Conservation (phyloP, 2,888 invertebrate genomes). For the Gortyna flavago region DNA sequence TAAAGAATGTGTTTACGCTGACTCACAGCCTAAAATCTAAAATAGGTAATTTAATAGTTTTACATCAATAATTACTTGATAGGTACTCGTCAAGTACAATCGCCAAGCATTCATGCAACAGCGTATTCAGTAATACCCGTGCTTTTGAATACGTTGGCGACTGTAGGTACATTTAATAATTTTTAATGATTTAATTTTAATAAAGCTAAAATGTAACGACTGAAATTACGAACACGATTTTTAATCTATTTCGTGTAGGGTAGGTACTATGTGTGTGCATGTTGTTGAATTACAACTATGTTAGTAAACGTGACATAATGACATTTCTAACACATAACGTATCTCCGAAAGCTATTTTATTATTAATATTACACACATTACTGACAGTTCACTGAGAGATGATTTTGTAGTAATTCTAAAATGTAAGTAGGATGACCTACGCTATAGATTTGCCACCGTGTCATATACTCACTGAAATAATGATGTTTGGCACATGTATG, state of each 20-base stretch:
- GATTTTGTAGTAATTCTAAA: conserved; percentile 58
- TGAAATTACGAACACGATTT: conserved; percentile 84
- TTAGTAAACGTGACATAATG: conserved; percentile 77
- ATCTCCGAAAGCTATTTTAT: conserved; percentile 75
- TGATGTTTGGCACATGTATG: conserved; percentile 83
- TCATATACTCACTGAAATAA: conserved; percentile 63
- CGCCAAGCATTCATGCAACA: conserved; percentile 56
- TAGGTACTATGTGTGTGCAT: conserved; percentile 79
- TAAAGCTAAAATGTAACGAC: conserved; percentile 82
- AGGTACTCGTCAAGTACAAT: conserved; percentile 74
- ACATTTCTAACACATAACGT: conserved; percentile 78
- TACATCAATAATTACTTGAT: conserved; percentile 80
- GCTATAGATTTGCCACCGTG: conserved; percentile 72
- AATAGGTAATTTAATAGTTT: conserved; percentile 80
- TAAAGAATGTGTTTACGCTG: conserved; percentile 87
- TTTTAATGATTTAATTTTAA: conserved; percentile 64
- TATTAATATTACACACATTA: conserved; percentile 66
- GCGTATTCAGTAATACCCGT: conserved; percentile 45
- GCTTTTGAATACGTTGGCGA: conserved; percentile 60
- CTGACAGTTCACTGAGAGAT: conserved; percentile 59
- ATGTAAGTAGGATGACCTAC: conserved; percentile 60
- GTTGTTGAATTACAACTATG: conserved; percentile 76
- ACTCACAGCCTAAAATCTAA: conserved; percentile 89
- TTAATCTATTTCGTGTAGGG: conserved; percentile 78
- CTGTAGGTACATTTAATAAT: conserved; percentile 61